Evolutionary conservation across 2,113 vertebrate genomes (phyloP).

Genomic region (Xiphophorus couchianus): DNA sequence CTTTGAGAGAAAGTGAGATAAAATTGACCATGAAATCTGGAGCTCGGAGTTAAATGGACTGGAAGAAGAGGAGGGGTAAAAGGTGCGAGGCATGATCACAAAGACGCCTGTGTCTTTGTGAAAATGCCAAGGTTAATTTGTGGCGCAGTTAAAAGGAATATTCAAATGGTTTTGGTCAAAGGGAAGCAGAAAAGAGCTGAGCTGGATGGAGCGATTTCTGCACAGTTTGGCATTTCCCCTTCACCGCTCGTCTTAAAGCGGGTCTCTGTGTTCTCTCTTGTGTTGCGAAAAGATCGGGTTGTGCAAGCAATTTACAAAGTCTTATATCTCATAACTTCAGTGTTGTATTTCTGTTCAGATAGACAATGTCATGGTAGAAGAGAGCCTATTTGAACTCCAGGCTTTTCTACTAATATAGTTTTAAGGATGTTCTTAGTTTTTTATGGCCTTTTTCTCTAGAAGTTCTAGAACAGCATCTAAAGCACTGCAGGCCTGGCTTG

Average conservation of each 20-base stretch:
- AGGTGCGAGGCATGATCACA: conserved; percentile 64
- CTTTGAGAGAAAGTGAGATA: conserved; percentile 80
- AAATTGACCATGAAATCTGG: conserved; percentile 86
- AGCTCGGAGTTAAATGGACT: conserved; percentile 81
- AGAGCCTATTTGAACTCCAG: no score
- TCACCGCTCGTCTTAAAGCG: background rate
- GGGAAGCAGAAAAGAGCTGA: conserved; percentile 44
- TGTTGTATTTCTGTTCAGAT: background rate
- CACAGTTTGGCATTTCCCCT: conserved; percentile 12
- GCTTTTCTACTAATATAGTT: no score
- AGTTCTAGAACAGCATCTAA: no score
- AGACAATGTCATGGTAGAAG: background rate
- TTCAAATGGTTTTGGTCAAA: conserved; percentile 71
- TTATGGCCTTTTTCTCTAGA: no score
- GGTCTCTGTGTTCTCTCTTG: background rate
- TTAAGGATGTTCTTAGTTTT: no score
- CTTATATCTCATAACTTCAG: background rate
- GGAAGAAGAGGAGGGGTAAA: conserved; percentile 62
- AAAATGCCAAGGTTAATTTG: conserved; percentile 79
- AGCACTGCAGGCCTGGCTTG: no score
- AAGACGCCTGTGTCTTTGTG: conserved; percentile 71
- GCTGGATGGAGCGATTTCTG: conserved; percentile 43
- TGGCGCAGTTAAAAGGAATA: conserved; percentile 76
- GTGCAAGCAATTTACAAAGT: background rate
- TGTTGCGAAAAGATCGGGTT: background rate